A percentile compares a stretch with the other conserved stretches of the same genome.
Evolutionary conservation across 2,888 invertebrate genomes (phyloP).

Genomic region (Seira musarum): DNA sequence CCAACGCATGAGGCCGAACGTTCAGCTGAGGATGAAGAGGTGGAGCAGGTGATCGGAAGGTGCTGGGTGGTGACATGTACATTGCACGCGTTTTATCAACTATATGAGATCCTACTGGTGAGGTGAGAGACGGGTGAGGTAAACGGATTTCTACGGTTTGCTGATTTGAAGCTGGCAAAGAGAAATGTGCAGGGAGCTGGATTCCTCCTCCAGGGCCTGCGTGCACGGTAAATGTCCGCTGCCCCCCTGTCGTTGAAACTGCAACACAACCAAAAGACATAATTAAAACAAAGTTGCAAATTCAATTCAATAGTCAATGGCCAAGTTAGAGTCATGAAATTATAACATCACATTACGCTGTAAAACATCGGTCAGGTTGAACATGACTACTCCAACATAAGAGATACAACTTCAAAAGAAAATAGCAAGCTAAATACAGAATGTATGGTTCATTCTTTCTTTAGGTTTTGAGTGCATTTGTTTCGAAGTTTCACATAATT

Average conservation of each 20-base stretch:
- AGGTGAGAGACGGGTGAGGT: conserved; percentile 38
- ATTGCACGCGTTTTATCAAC: conserved; percentile 48
- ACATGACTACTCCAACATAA: not conserved
- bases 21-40: conserved; percentile 16
- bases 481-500: too few relatives aligned
- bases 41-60: conserved; percentile 28
- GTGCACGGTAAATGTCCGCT: conserved; percentile 49
- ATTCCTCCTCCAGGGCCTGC: conserved; percentile 28
- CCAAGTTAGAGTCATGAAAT: not conserved
- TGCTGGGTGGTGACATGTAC: conserved; percentile 28
- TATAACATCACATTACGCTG: not conserved
- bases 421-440: too few relatives aligned
- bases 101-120: conserved; percentile 58
- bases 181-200: conserved; percentile 49
- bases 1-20: not conserved
- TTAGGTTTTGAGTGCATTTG: too few relatives aligned
- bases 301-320: too few relatives aligned
- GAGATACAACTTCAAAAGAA: too few relatives aligned
- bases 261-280: not conserved
- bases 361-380: not conserved
- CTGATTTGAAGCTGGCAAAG: conserved; percentile 26
- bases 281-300: too few relatives aligned
- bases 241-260: conserved; percentile 27
- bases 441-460: too few relatives aligned
- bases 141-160: conserved; percentile 52